Percentiles rank a stretch among this genome's conserved stretches.
phyloP scores from a whole-genome alignment of 2,113 vertebrate species.

The Rana temporaria region DNA sequence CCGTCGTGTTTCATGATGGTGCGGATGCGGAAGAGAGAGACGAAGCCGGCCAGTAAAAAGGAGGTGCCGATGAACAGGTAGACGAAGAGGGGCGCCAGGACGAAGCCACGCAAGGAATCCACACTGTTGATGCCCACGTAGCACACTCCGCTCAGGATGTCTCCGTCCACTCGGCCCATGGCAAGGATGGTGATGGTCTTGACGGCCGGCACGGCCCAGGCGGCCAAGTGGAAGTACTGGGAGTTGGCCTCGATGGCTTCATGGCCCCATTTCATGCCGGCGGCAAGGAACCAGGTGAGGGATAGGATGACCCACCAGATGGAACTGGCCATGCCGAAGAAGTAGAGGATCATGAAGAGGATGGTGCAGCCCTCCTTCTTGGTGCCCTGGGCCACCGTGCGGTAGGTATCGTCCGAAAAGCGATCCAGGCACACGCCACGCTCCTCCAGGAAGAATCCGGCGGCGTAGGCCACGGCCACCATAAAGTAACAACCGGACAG shows the following conservation, averaged over 20 bases:
- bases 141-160: conserved; percentile 90
- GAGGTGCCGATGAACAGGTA: conserved; percentile 90
- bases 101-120: conserved; percentile 85
- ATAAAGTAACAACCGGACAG: conserved; percentile 93
- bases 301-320: conserved; percentile 95
- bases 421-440: conserved; percentile 85
- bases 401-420: conserved; percentile 83
- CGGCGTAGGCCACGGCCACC: conserved; percentile 86
- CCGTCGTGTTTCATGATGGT: conserved; percentile 99
- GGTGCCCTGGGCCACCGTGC: conserved; percentile 89
- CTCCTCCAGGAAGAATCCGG: conserved; percentile 87
- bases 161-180: conserved; percentile 89
- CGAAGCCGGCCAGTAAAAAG: conserved; percentile 89
- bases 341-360: conserved; percentile 93
- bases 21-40: conserved; percentile 92
- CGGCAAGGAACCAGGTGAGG: conserved; percentile 92
- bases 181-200: conserved; percentile 89
- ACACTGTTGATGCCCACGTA: conserved; percentile 87
- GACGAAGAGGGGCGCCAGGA: conserved; percentile 86
- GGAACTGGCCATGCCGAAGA: conserved; percentile 92
- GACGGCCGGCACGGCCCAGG: conserved; percentile 89
- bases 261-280: conserved; percentile 94
- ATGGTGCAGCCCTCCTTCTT: conserved; percentile 90
- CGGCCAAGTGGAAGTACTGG: conserved; percentile 90
- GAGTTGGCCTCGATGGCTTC: conserved; percentile 94